Base-by-base conservation (phyloP, 2,113 vertebrate genomes). In the Anhinga anhinga region DNA sequence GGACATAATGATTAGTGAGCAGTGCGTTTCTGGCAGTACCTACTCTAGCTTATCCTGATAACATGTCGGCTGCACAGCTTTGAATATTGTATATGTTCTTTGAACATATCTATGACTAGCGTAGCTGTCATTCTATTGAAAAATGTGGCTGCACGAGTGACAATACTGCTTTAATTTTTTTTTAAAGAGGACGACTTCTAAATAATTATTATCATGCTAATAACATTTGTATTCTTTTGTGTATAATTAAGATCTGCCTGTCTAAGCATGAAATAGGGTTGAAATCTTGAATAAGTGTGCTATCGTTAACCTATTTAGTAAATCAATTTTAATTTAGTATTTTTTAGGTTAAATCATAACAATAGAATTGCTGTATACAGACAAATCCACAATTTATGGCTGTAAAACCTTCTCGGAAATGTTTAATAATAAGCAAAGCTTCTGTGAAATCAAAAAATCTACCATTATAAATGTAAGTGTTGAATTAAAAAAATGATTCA, bases 151-250 rank as follows among this genome's bases (percentile, higher is more conserved):
- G 97, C 96, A 88, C 86, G 47, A 98, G 87, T 98, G 98, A 98
- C 98, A 98, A 98, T 97, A 20, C 96, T 58, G 95, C 93, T 96
- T 98, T 98, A 97, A 88, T 97, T 98, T 97, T 98, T 97, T 96
- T 96, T 97, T 97, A 96, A 97, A 97, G 97, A 98, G 93, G 96
- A 98, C 90, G 94, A 97, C 96, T 98, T 98, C 98, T 98, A 98
- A 98, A 98, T 98, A 98, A 98, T 98, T 98, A 98, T 98, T 98
- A 98, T 98, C 98, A 98, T 98, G 98, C 98, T 98, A 98, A 98
- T 98, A 98, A 98, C 98, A 98, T 98, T 98, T 98, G 98, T 98
- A 98, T 98, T 98, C 98, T 98, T 98, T 98, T 98, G 98, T 98
- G 98, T 98, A 98, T 98, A 98, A 98, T 98, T 98, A 98, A 98